Evolutionary conservation across 2,797 vertebrate genomes (phyloP).

Genomic region (Phoebastria nigripes): DNA sequence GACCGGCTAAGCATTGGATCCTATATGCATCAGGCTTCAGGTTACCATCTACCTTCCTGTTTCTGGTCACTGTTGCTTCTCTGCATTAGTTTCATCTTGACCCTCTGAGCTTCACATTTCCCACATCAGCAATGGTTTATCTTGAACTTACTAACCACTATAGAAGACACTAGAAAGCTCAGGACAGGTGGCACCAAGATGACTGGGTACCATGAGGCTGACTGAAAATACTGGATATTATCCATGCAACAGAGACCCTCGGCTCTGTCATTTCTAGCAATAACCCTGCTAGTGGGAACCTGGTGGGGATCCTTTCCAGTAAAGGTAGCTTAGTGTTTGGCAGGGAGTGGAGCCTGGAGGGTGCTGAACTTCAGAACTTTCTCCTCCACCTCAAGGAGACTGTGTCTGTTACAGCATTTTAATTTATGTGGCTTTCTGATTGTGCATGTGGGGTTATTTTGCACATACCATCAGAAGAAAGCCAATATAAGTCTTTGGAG

Average conservation of each 20-base stretch:
- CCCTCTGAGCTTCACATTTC: accelerated
- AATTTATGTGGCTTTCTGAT: neutral
- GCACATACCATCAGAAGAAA: neutral
- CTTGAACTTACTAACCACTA: neutral
- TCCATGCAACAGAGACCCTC: neutral
- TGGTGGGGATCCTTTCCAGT: neutral
- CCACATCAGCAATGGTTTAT: neutral
- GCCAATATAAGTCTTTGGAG: neutral
- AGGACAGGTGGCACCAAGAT: neutral
- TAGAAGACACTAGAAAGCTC: neutral
- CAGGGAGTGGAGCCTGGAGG: accelerated
- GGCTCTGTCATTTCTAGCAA: neutral
- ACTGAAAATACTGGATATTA: neutral
- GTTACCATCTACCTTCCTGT: too few species aligned
- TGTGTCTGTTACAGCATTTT: neutral
- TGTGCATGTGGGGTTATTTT: neutral
- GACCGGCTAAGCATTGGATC: neutral
- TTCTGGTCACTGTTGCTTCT: neutral
- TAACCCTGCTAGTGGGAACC: neutral
- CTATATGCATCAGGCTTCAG: neutral
- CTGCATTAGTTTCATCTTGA: too few species aligned
- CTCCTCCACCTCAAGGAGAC: neutral
- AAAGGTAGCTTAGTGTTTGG: neutral
- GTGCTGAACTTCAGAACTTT: neutral
- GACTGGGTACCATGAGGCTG: neutral